phyloP scores from a whole-genome alignment of 2,888 invertebrate genomes.

The Pandemis heparana region DNA sequence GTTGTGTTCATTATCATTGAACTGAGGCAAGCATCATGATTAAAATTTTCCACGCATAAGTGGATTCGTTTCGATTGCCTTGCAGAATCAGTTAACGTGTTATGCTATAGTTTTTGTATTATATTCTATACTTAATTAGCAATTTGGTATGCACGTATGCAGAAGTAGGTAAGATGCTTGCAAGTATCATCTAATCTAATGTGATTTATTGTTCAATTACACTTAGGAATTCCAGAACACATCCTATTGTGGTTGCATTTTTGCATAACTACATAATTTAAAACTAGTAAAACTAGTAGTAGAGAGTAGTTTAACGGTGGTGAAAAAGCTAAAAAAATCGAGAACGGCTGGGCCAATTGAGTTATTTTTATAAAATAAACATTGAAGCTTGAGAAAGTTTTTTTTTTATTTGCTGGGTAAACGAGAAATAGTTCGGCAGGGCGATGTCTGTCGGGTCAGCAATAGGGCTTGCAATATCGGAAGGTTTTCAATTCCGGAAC shows the following conservation, averaged over 20 bases:
- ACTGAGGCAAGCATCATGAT: constrained; percentile 5
- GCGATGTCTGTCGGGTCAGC: too few relatives aligned
- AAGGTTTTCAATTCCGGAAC: too few relatives aligned
- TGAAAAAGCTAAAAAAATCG: too few relatives aligned
- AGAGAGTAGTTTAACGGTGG: too few relatives aligned
- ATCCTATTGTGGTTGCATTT: neutral
- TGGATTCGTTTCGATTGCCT: constrained; percentile 17
- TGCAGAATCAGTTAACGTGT: constrained; percentile 18
- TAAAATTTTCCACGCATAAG: constrained; percentile 19
- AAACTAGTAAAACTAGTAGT: too few relatives aligned
- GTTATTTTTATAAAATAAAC: too few relatives aligned
- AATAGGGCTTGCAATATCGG: too few relatives aligned
- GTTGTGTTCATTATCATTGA: neutral
- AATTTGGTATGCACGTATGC: constrained; percentile 8
- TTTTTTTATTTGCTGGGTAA: too few relatives aligned
- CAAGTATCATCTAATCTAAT: neutral
- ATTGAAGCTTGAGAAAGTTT: too few relatives aligned
- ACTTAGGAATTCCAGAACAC: neutral
- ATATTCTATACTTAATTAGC: neutral
- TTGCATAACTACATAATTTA: too few relatives aligned
- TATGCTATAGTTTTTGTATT: neutral
- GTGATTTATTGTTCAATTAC: neutral
- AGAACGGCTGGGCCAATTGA: too few relatives aligned
- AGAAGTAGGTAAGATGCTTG: neutral
- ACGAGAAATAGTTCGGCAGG: too few relatives aligned